Conservation (phyloP, 2,888 invertebrate species). For the Lochmaea capreae region DNA sequence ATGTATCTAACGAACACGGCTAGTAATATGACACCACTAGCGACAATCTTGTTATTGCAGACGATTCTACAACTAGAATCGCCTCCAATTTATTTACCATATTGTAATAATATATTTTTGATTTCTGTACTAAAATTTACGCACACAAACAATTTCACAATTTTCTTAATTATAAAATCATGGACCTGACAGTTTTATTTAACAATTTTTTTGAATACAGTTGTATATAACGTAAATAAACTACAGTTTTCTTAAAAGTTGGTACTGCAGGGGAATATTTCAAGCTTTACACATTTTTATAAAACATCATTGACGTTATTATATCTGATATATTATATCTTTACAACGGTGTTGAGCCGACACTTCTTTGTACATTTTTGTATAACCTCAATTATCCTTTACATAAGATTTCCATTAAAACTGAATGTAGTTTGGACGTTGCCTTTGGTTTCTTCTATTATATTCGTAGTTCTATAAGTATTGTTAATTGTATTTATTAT, state of each 20-base stretch:
- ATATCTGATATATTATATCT: background rate
- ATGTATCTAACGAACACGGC: conserved; percentile 65
- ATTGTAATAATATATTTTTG: conserved; percentile 62
- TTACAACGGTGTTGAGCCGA: too few species aligned
- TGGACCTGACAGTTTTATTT: conserved; percentile 55
- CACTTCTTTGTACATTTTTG: too few species aligned
- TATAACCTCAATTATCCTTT: too few species aligned
- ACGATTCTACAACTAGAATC: conserved; percentile 63
- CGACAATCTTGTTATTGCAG: conserved; percentile 62
- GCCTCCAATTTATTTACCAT: conserved; percentile 60
- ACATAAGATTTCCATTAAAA: too few species aligned
- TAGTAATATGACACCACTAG: conserved; percentile 65
- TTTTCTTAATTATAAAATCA: conserved; percentile 59
- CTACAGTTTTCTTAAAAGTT: conserved; percentile 14
- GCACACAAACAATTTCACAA: conserved; percentile 64
- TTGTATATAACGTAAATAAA: conserved; percentile 19
- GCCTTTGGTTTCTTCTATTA: too few species aligned
- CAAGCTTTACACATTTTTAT: background rate
- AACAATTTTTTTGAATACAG: conserved; percentile 31
- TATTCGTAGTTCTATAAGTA: too few species aligned
- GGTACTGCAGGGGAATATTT: conserved; percentile 14
- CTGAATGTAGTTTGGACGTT: too few species aligned
- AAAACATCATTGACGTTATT: background rate
- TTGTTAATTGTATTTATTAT: too few species aligned
- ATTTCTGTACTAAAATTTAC: conserved; percentile 66